Evolutionary conservation across 2,797 vertebrate genomes (phyloP).

Genomic region (Spheniscus humboldti): DNA sequence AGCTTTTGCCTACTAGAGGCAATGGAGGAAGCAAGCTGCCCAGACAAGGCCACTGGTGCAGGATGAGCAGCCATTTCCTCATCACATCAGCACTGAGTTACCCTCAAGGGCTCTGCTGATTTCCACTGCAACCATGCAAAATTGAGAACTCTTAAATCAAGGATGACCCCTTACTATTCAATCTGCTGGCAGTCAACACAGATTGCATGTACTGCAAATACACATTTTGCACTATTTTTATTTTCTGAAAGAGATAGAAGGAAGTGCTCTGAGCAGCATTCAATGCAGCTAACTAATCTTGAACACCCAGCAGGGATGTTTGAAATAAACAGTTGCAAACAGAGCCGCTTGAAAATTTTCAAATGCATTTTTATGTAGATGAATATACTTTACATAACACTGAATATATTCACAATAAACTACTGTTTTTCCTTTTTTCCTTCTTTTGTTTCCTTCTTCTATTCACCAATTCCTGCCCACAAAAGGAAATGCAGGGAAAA

Average conservation of each 20-base stretch:
- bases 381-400: not conserved
- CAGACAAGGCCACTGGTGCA: not conserved
- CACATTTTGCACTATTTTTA: not conserved
- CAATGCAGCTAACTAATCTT: not conserved
- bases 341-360: not conserved
- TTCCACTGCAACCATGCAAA: not conserved
- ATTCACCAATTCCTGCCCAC: not conserved
- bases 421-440: not conserved
- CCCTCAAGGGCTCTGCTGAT: not conserved
- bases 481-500: not conserved
- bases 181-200: not conserved
- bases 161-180: not conserved
- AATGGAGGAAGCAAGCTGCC: fast-evolving
- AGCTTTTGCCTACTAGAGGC: not conserved
- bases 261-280: not conserved
- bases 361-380: not conserved
- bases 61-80: not conserved
- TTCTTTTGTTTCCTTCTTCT: not conserved
- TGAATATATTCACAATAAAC: not conserved
- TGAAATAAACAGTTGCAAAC: not conserved
- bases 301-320: not conserved
- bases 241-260: not conserved
- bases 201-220: not conserved
- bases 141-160: fast-evolving
- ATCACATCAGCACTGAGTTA: fast-evolving